Conservation (phyloP, 2,113 vertebrate genomes). For the Macaca mulatta region DNA sequence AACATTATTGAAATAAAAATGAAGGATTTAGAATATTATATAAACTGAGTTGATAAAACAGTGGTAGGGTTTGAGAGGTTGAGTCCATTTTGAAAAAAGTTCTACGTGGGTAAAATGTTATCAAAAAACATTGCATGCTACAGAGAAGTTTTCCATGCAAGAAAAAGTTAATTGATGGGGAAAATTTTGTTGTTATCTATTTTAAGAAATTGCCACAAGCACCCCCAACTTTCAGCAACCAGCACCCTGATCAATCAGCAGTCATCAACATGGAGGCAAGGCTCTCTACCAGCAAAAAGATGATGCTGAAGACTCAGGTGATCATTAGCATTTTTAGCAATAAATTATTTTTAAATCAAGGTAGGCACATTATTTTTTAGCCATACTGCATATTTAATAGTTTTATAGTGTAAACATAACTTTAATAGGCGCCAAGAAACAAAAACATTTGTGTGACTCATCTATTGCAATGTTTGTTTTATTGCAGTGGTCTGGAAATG, state of each 20-base stretch:
- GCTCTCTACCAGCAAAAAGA: neutral
- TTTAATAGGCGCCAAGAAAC: neutral
- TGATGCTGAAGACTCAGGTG: neutral
- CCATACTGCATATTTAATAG: neutral
- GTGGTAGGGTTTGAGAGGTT: neutral
- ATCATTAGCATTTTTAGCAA: neutral
- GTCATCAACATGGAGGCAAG: neutral
- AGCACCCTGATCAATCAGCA: neutral
- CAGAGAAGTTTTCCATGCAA: neutral
- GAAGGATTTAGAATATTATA: neutral
- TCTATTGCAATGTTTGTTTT: neutral
- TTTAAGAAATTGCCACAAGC: neutral
- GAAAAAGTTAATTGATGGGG: neutral
- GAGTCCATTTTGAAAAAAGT: neutral
- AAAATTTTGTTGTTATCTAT: neutral
- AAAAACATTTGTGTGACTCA: neutral
- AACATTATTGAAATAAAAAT: neutral
- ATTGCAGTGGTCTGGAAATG: neutral
- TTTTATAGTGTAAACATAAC: neutral
- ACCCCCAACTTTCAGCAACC: neutral
- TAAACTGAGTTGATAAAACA: neutral
- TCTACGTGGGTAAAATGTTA: neutral
- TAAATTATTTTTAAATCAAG: neutral
- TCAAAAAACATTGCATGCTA: neutral
- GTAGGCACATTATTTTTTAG: neutral